These are phyloP conservation scores for Cephalopterus ornatus DNA, from an alignment of 2,113 vertebrate species.

Conservation along the genomic window DNA sequence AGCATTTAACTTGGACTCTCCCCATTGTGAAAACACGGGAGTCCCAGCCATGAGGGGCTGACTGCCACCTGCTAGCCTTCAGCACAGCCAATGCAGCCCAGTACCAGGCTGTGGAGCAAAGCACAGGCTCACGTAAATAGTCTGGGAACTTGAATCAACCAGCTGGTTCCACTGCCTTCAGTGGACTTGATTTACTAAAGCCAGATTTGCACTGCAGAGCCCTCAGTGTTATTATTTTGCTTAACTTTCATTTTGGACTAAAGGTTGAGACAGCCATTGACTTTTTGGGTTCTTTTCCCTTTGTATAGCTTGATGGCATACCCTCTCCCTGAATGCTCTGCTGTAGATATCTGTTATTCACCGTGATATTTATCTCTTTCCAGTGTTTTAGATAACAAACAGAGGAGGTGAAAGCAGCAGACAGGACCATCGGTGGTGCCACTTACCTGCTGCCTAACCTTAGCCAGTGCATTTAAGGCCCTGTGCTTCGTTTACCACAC, in stretches of 20 bases:
- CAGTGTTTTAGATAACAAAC: neutral
- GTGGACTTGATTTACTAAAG: neutral
- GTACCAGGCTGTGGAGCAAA: no score
- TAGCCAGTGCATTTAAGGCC: neutral
- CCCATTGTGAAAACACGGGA: accelerated
- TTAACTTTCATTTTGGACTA: neutral
- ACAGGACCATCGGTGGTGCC: neutral
- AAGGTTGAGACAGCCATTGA: neutral
- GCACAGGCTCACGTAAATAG: accelerated
- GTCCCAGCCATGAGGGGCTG: neutral
- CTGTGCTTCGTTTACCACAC: neutral
- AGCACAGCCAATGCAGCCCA: neutral
- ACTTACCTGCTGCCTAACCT: neutral
- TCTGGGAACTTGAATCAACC: accelerated
- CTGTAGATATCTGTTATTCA: neutral
- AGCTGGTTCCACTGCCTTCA: accelerated
- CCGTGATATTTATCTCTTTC: neutral
- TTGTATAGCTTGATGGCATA: neutral
- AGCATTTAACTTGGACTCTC: no score
- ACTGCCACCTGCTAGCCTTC: neutral
- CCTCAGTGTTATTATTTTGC: neutral
- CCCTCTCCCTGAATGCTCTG: neutral
- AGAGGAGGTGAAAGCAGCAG: neutral
- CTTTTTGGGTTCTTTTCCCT: neutral
- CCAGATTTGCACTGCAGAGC: neutral